Conservation (phyloP, 2,797 vertebrate genomes). For the Xyrichtys novacula region DNA sequence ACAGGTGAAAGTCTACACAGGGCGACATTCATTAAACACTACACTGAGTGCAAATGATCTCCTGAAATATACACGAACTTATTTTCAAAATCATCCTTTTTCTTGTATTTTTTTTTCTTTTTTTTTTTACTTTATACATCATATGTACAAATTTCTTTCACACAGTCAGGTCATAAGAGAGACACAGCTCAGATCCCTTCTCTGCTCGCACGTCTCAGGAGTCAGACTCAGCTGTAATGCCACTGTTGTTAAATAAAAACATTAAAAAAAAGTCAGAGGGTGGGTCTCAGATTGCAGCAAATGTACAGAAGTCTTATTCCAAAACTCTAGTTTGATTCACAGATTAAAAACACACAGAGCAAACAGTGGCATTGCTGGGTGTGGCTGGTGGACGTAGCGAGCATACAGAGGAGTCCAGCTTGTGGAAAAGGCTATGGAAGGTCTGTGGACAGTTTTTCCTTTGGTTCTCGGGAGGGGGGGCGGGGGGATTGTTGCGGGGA, state of each 20-base stretch:
- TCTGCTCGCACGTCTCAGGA: slow-evolving; percentile 60
- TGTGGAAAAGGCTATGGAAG: slow-evolving; percentile 77
- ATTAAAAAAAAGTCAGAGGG: not conserved
- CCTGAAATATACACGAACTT: slow-evolving; percentile 96
- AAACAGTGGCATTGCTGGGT: slow-evolving; percentile 32
- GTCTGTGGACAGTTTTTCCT: slow-evolving; percentile 80
- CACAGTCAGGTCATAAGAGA: slow-evolving; percentile 89
- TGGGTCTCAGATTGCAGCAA: not conserved
- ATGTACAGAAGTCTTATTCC: slow-evolving; percentile 18
- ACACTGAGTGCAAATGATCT: slow-evolving; percentile 96
- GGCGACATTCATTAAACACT: slow-evolving; percentile 97
- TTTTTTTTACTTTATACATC: slow-evolving; percentile 85
- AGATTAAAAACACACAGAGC: slow-evolving; percentile 8
- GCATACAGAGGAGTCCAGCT: slow-evolving; percentile 66
- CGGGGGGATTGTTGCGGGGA: not conserved
- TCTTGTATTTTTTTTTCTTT: slow-evolving; percentile 66
- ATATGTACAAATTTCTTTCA: slow-evolving; percentile 94
- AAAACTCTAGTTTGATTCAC: slow-evolving; percentile 21
- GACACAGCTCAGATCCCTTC: slow-evolving; percentile 64
- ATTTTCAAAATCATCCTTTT: slow-evolving; percentile 88
- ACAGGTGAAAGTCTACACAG: slow-evolving; percentile 95
- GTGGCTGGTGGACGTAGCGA: slow-evolving; percentile 55
- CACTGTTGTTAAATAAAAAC: slow-evolving; percentile 39
- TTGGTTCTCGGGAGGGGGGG: slow-evolving; percentile 71
- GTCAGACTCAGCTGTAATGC: slow-evolving; percentile 54